phyloP scores from a whole-genome alignment of 1,140 invertebrate genomes.

The Drosophila willistoni region DNA sequence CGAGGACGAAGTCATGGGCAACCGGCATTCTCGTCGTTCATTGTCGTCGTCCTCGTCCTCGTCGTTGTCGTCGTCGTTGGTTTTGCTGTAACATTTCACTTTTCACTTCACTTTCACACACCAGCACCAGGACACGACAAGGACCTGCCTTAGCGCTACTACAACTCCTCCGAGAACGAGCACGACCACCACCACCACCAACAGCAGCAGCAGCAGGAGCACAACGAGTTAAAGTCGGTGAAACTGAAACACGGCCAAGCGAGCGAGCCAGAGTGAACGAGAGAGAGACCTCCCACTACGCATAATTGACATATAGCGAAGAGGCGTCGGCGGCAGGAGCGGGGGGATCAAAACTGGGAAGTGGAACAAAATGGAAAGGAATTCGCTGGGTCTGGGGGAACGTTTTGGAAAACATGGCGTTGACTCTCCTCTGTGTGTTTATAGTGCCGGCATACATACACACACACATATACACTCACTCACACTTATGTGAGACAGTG shows the following conservation, averaged over 20 bases:
- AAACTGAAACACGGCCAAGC: slow-evolving; percentile 73
- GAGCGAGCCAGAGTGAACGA: slow-evolving; percentile 59
- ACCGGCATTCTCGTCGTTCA: slow-evolving; percentile 58
- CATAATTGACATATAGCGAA: slow-evolving; percentile 20
- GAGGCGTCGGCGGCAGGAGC: slow-evolving; percentile 1
- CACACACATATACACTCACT: slow-evolving; percentile 18
- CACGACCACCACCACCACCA: slow-evolving; percentile 30
- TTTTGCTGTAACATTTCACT: slow-evolving; percentile 73
- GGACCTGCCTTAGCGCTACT: slow-evolving; percentile 40
- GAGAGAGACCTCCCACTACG: slow-evolving; percentile 46
- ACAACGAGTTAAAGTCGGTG: slow-evolving; percentile 77
- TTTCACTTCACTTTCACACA: slow-evolving; percentile 81
- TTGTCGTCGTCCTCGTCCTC: slow-evolving; percentile 20
- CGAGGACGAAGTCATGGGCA: slow-evolving; percentile 42
- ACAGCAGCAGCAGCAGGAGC: slow-evolving; percentile 13
- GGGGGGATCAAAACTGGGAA: slow-evolving; percentile 58
- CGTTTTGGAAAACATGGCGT: slow-evolving; percentile 68
- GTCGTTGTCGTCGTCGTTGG: too few species aligned
- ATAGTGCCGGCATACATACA: slow-evolving; percentile 59
- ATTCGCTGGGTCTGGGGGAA: slow-evolving; percentile 55
- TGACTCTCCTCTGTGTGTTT: slow-evolving; percentile 70
- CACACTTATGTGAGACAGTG: slow-evolving; percentile 43
- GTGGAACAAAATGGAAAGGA: slow-evolving; percentile 80
- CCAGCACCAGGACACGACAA: slow-evolving; percentile 52
- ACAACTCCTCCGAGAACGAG: slow-evolving; percentile 29